These are phyloP conservation scores for Chironex yamaguchii DNA, from an alignment of 30 jellyfish, hydroid and myxozoan genomes.

Conservation along the genomic window DNA sequence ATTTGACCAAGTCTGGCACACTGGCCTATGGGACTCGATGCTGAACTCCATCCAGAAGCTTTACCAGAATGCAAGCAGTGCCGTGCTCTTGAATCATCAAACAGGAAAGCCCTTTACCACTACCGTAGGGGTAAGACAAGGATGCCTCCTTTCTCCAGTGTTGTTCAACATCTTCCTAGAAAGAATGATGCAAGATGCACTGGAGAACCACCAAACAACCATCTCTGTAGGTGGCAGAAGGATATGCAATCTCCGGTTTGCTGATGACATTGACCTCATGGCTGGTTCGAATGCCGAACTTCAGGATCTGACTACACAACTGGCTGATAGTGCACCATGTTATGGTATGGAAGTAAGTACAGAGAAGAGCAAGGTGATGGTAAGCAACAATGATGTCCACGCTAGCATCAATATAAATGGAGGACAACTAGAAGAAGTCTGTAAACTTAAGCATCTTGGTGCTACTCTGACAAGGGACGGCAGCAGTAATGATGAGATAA, in stretches of 20 bases:
- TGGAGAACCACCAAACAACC: background rate
- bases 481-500: no score
- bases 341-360: no score
- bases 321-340: no score
- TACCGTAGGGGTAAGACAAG: slow-evolving; percentile 23
- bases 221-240: slow-evolving; percentile 7
- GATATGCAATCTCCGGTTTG: slow-evolving; percentile 21
- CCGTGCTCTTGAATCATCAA: slow-evolving; percentile 14
- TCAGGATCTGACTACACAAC: no score
- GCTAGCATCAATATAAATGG: no score
- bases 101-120: background rate
- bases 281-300: background rate
- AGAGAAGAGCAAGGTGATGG: no score
- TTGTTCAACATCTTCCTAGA: slow-evolving; percentile 30
- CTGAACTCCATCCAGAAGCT: slow-evolving; percentile 9
- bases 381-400: no score
- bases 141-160: slow-evolving; percentile 17
- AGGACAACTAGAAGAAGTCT: no score
- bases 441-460: no score
- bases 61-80: slow-evolving; percentile 24
- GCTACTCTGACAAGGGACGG: no score
- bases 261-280: slow-evolving; percentile 21
- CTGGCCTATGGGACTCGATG: slow-evolving; percentile 10
- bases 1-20: slow-evolving; percentile 35
- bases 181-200: slow-evolving; percentile 7